These are phyloP conservation scores for Melozone crissalis DNA, from an alignment of 2,113 vertebrate genomes.

Conservation along the genomic window DNA sequence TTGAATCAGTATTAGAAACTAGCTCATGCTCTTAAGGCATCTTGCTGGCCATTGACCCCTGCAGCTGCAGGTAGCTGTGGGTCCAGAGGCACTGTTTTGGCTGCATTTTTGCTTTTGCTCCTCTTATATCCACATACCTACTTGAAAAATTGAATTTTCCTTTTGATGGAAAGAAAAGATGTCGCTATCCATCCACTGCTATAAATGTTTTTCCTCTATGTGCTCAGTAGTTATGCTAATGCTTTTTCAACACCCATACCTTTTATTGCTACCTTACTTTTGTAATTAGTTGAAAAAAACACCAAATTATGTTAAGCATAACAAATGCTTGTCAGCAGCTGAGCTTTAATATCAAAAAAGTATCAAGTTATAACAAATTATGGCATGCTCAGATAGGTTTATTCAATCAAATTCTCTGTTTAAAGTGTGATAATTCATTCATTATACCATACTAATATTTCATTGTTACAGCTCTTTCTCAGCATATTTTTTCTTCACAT, in stretches of 20 bases:
- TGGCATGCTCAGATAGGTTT: not conserved
- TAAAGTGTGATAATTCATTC: not conserved
- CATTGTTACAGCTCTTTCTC: not conserved
- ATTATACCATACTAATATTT: not conserved
- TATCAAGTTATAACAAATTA: not conserved
- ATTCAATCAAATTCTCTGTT: not conserved
- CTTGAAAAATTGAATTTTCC: not conserved
- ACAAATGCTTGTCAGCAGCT: not conserved
- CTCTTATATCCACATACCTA: not conserved
- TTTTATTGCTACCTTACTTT: not conserved
- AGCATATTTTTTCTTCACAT: not conserved
- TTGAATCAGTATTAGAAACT: not conserved
- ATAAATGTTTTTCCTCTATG: not conserved
- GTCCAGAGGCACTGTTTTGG: not conserved
- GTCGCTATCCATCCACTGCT: not conserved
- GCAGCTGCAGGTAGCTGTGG: not conserved
- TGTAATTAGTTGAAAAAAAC: not conserved
- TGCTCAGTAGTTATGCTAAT: not conserved
- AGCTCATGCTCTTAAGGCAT: not conserved
- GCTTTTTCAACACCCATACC: not conserved
- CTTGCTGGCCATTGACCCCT: not conserved
- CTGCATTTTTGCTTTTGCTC: not conserved
- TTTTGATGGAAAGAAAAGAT: not conserved
- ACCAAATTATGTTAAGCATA: not conserved
- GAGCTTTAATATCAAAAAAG: not conserved